Conservation (phyloP, 2,888 invertebrate genomes). For the Ctenicera cuprea region DNA sequence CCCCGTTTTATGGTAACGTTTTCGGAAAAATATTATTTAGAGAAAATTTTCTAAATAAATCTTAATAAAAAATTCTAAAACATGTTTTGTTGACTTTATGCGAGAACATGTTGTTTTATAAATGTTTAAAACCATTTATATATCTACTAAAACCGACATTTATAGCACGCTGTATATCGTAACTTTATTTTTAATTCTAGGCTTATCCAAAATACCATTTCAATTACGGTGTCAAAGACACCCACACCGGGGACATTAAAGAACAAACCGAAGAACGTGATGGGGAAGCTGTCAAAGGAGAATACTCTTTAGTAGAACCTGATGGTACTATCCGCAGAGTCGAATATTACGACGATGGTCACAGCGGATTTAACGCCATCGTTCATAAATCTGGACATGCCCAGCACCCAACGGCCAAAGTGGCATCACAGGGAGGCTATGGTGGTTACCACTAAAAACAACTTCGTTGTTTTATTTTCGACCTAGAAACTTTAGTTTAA, state of each 20-base stretch:
- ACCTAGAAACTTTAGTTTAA: too few relatives aligned
- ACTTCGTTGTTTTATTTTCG: not conserved
- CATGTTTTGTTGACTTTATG: too few relatives aligned
- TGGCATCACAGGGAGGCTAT: constrained; percentile 47
- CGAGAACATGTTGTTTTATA: not conserved
- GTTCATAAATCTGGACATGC: constrained; percentile 77
- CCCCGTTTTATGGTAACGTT: too few relatives aligned
- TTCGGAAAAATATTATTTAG: too few relatives aligned
- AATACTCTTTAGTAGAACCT: constrained; percentile 80
- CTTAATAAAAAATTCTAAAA: too few relatives aligned
- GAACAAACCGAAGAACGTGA: constrained; percentile 82
- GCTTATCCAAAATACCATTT: constrained; percentile 83
- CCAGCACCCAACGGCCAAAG: constrained; percentile 71
- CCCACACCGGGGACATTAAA: constrained; percentile 83
- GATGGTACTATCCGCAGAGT: constrained; percentile 80
- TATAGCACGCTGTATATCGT: too few relatives aligned
- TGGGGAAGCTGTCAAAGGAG: constrained; percentile 84
- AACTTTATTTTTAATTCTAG: constrained; percentile 65
- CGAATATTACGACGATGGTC: constrained; percentile 78
- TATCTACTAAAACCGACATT: not conserved
- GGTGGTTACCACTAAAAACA: constrained; percentile 39
- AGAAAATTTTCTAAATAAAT: too few relatives aligned
- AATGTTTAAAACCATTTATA: not conserved
- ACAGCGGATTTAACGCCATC: constrained; percentile 77
- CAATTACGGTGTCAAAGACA: constrained; percentile 82